phyloP scores from a whole-genome alignment of 2,797 vertebrate genomes.

The Nannoperca obscura region DNA sequence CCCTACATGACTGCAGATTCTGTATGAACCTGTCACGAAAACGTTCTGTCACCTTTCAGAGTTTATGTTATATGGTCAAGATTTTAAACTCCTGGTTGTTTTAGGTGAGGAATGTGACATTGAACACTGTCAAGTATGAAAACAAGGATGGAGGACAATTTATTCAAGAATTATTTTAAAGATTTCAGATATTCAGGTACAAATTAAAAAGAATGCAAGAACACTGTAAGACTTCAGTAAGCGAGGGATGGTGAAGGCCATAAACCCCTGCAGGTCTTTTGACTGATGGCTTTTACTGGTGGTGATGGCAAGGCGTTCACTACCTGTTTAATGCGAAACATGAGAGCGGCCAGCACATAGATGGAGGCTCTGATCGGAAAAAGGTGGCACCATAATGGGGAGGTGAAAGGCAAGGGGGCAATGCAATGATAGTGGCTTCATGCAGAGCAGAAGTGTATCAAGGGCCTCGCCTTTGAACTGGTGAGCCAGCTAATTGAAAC shows the following conservation, averaged over 20 bases:
- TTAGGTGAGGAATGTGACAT: conserved; percentile 15
- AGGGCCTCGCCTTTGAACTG: conserved; percentile 84
- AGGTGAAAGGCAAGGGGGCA: conserved; percentile 74
- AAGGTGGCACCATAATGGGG: conserved; percentile 71
- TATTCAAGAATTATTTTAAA: not conserved
- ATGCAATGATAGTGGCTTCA: conserved; percentile 81
- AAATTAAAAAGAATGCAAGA: conserved; percentile 21
- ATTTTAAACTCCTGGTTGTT: conserved; percentile 11
- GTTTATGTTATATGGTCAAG: not conserved
- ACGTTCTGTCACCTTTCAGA: conserved; percentile 5
- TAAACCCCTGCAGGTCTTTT: conserved; percentile 66
- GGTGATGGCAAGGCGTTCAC: conserved; percentile 55
- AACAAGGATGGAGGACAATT: not conserved
- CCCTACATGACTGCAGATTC: conserved; percentile 35
- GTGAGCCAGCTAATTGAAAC: conserved; percentile 85
- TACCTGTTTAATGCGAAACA: conserved; percentile 83
- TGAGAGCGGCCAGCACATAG: conserved; percentile 52
- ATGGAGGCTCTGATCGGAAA: conserved; percentile 59
- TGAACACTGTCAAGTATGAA: not conserved
- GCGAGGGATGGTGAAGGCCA: conserved; percentile 42
- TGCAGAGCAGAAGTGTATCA: conserved; percentile 75
- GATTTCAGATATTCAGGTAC: not conserved
- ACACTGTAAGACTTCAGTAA: conserved; percentile 21
- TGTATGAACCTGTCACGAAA: conserved; percentile 35
- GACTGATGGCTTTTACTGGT: conserved; percentile 73